A percentile compares a stretch with the other conserved stretches of the same genome.
Conservation (phyloP, 2,888 invertebrate species). For the Cloeon dipterum region DNA sequence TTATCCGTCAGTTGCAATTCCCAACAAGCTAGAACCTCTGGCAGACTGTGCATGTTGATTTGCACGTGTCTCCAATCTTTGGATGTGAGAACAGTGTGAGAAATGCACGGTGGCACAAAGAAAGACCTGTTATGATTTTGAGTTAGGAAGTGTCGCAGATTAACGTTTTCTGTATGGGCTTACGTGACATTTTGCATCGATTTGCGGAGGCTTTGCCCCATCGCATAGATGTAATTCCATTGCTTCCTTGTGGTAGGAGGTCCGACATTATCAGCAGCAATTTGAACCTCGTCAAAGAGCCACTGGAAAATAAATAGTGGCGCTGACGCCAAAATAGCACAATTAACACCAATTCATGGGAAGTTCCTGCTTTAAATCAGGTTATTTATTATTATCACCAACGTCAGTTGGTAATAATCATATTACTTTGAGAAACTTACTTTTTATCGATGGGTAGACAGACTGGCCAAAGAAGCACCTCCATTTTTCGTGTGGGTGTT, state of each 20-base stretch:
- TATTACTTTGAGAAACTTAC: slow-evolving; percentile 29
- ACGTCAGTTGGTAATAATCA: too few relatives aligned
- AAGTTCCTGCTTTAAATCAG: background rate
- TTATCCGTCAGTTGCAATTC: slow-evolving; percentile 23
- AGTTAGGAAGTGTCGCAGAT: too few relatives aligned
- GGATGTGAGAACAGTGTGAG: slow-evolving; percentile 71
- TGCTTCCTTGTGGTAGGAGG: slow-evolving; percentile 72
- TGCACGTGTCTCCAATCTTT: slow-evolving; percentile 70
- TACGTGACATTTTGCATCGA: slow-evolving; percentile 60
- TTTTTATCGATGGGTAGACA: slow-evolving; percentile 60
- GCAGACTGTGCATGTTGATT: slow-evolving; percentile 62
- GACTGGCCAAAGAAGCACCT: slow-evolving; percentile 81
- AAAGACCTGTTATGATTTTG: slow-evolving; percentile 31
- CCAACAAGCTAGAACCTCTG: slow-evolving; percentile 75
- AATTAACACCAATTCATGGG: background rate
- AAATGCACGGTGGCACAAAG: slow-evolving; percentile 83
- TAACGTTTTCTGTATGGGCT: too few relatives aligned
- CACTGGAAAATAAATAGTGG: slow-evolving; percentile 88
- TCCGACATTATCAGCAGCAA: slow-evolving; percentile 78
- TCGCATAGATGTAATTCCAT: slow-evolving; percentile 82
- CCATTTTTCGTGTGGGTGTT: slow-evolving; percentile 56
- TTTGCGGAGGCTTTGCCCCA: slow-evolving; percentile 61
- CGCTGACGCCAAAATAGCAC: slow-evolving; percentile 30
- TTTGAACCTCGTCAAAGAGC: slow-evolving; percentile 85
- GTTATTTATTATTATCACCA: background rate